Base-by-base conservation (phyloP, 1,140 invertebrate genomes). In the Sarcophaga bullata region DNA sequence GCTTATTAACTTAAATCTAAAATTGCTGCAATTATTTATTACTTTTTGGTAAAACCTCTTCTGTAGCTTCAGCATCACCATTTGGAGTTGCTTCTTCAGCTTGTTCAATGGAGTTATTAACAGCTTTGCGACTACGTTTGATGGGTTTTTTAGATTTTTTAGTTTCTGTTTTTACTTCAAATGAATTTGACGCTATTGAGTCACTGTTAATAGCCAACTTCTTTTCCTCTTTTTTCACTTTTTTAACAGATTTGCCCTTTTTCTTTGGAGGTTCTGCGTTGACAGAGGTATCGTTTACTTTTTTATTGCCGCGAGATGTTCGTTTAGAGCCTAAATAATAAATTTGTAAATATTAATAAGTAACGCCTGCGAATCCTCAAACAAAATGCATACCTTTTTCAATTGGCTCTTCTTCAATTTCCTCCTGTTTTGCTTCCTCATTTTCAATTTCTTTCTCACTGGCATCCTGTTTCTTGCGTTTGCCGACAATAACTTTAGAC, bases 41-140 rank as follows among this genome's bases (percentile, higher is more conserved):
- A 78, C 75, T 78, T 78, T 78, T 78, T 19, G 75, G 75, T 25
- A 78, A 4, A 9, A 50, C 75, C 9, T 25, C 75, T 48, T 48
- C 73, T 4, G 48, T 13, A 62, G 17, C 62, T 72, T 72, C 13
- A 10, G 6, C 62, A 7, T 25, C 62, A 72, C 13, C 73, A 10
- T 19, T 17, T 19, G 46, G 17, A 19, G 47, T 11, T 46, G 17
- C 58, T 52, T 52, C 68, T 10, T 50, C 19, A 46, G 54, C 76
- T 19, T 17, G 48, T 15, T 48, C 75, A 48, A 37, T 82, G 19
- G 19, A 52, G 54, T 37, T 37, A 37, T 37, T 37, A 37, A 37
- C 25, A 37, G 11, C 8, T 49, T 19, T 68, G 25, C 62, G 4
- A 17, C 19, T 25, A 6, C 47, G 10, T 78, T 80, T 82, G 47